Percentiles rank a stretch among this genome's conserved stretches.
phyloP scores from a whole-genome alignment of 2,113 vertebrate genomes.

The Aegithalos caudatus region DNA sequence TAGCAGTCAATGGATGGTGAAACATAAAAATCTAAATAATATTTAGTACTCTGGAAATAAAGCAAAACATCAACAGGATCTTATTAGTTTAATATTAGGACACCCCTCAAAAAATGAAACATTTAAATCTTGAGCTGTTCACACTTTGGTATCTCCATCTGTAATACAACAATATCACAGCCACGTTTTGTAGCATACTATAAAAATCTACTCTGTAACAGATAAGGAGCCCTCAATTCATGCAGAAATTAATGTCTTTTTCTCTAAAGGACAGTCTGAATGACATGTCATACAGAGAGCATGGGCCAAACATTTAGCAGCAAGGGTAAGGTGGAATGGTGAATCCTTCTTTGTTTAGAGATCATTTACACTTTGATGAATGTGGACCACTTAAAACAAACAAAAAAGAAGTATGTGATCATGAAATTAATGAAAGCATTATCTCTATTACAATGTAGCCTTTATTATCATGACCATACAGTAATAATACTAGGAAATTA shows the following conservation, averaged over 20 bases:
- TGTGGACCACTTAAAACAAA: background rate
- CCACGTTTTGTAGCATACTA: background rate
- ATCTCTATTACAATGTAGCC: background rate
- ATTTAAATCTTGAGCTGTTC: background rate
- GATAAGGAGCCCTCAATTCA: background rate
- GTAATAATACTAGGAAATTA: background rate
- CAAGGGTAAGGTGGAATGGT: background rate
- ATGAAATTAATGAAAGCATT: background rate
- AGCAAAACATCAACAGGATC: background rate
- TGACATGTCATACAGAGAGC: background rate
- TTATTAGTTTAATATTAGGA: background rate
- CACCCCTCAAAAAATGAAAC: accelerated
- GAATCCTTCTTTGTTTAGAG: background rate
- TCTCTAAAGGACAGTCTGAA: background rate
- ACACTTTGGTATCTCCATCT: background rate
- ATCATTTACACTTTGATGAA: background rate
- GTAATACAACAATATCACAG: background rate
- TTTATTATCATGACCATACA: background rate
- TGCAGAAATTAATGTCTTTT: background rate
- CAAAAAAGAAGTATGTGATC: background rate
- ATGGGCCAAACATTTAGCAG: background rate
- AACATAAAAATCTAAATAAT: background rate
- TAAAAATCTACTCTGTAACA: background rate
- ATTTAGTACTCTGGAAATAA: background rate
- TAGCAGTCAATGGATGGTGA: background rate